Percentiles rank a stretch among this genome's conserved stretches.
Evolutionary conservation across 53 echinoderm and acorn worm genomes (phyloP).

Genomic region (Arbacia lixula): DNA sequence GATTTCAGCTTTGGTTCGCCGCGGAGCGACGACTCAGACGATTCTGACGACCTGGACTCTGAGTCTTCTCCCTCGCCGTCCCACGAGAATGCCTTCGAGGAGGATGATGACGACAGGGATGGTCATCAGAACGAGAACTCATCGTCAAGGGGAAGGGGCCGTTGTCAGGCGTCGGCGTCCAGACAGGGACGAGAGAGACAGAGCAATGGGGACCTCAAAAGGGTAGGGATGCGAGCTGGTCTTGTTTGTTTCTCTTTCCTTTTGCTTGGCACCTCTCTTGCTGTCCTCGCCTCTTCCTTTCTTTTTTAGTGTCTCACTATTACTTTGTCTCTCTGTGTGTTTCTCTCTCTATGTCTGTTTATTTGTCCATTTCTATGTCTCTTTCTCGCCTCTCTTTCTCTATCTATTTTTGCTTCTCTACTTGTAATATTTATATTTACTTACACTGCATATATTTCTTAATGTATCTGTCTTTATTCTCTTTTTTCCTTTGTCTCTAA

Average conservation of each 20-base stretch:
- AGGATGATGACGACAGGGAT: constrained; percentile 69
- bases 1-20: constrained; percentile 54
- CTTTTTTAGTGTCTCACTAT: too few species aligned
- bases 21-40: constrained; percentile 90
- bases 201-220: constrained; percentile 38
- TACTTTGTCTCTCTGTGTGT: too few species aligned
- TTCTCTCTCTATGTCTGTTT: too few species aligned
- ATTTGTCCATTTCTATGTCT: too few species aligned
- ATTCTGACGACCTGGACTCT: constrained; percentile 94
- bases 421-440: too few species aligned
- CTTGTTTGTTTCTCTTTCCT: not conserved
- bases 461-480: too few species aligned
- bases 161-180: constrained; percentile 22
- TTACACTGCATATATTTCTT: too few species aligned
- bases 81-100: constrained; percentile 76
- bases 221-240: constrained; percentile 12
- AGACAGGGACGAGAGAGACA: constrained; percentile 24
- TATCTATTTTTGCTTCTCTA: too few species aligned
- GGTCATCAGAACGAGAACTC: constrained; percentile 24
- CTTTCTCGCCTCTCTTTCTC: too few species aligned
- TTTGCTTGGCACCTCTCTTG: not conserved
- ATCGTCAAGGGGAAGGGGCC: constrained; percentile 2
- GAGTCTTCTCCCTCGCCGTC: constrained; percentile 89
- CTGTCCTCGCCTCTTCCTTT: too few species aligned
- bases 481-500: too few species aligned